phyloP scores from a whole-genome alignment of 2,888 invertebrate species.

The Hypena proboscidalis region DNA sequence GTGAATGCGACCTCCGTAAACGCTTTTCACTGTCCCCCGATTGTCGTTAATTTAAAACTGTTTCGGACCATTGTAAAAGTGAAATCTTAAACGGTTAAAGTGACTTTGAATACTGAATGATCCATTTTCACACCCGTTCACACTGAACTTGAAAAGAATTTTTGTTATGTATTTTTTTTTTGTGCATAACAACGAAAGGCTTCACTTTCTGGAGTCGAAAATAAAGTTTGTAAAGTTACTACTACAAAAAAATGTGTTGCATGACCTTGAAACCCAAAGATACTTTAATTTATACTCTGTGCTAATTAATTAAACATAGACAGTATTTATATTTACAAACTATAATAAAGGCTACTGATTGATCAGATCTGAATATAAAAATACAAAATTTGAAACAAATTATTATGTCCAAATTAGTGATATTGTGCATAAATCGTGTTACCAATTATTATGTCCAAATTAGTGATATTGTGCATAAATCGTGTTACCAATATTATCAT shows the following conservation, averaged over 20 bases:
- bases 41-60: constrained; percentile 62
- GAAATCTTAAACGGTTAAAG: constrained; percentile 58
- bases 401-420: not conserved
- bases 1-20: constrained; percentile 53
- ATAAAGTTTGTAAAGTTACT: not conserved
- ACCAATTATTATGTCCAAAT: not conserved
- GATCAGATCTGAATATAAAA: not conserved
- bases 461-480: constrained; percentile 10
- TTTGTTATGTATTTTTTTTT: constrained; percentile 19
- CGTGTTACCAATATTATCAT: constrained; percentile 1
- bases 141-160: constrained; percentile 28
- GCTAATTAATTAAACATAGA: not conserved
- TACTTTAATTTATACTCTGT: not conserved
- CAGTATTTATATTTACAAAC: too few relatives aligned
- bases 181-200: constrained; percentile 16
- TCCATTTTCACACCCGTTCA: constrained; percentile 38
- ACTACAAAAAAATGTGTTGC: not conserved
- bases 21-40: constrained; percentile 58
- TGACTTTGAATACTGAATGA: constrained; percentile 43
- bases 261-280: constrained; percentile 5
- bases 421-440: constrained; percentile 8
- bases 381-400: not conserved
- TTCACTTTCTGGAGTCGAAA: constrained; percentile 4
- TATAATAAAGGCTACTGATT: too few relatives aligned
- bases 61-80: constrained; percentile 66